Evolutionary conservation across 2,888 invertebrate genomes (phyloP).

Genomic region (Mesorhabditis sp.): DNA sequence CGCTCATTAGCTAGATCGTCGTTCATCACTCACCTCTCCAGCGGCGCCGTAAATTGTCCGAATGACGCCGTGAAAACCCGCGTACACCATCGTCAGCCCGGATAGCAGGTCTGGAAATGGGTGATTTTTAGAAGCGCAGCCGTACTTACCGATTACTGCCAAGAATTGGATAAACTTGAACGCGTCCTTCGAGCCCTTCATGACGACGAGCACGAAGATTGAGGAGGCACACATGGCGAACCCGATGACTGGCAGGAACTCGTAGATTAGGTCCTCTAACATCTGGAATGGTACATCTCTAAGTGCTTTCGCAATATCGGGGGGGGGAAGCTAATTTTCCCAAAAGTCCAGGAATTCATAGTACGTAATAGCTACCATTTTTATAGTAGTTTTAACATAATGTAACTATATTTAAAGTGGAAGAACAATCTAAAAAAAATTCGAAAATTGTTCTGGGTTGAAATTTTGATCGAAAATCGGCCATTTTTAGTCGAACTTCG

Average conservation of each 20-base stretch:
- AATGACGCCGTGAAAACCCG: slow-evolving; percentile 32
- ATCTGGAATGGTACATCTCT: slow-evolving; percentile 14
- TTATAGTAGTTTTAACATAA: too few species aligned
- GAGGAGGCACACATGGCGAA: slow-evolving; percentile 25
- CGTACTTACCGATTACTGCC: slow-evolving; percentile 19
- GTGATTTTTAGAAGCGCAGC: not conserved
- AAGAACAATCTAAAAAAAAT: too few species aligned
- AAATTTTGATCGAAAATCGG: too few species aligned
- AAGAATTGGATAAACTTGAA: slow-evolving; percentile 23
- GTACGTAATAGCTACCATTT: too few species aligned
- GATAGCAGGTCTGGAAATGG: slow-evolving; percentile 17
- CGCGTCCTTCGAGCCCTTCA: slow-evolving; percentile 16
- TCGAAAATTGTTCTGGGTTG: too few species aligned
- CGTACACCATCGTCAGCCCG: slow-evolving; percentile 20
- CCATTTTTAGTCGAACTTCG: too few species aligned
- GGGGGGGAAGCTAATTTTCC: too few species aligned
- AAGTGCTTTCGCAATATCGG: too few species aligned
- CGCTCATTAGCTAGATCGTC: too few species aligned
- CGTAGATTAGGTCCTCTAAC: slow-evolving; percentile 39
- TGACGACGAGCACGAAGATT: slow-evolving; percentile 20
- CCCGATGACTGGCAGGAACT: slow-evolving; percentile 37
- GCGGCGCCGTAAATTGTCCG: slow-evolving; percentile 28
- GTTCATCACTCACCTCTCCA: slow-evolving; percentile 14
- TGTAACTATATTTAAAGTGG: too few species aligned
- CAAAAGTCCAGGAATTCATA: too few species aligned